Evolutionary conservation across 53 echinoderm and acorn worm genomes (phyloP), one percentile per base, ranked within the genome.

Genomic region (Mesocentrotus franciscanus): DNA sequence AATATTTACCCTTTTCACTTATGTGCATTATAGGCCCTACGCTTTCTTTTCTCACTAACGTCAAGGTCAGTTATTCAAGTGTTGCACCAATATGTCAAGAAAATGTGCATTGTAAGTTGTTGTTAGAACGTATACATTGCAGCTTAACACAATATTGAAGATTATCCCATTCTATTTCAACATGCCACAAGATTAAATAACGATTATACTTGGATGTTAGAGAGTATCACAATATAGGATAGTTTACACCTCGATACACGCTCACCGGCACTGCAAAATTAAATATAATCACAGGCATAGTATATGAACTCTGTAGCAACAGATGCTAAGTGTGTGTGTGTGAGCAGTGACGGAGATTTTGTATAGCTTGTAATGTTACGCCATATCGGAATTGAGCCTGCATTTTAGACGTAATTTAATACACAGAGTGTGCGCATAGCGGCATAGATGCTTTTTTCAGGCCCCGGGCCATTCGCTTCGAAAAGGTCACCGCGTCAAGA

Each of bases 401-500:
- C 61, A 58, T 91, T 61, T 91, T 56, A 91, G 91, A 61, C 16
- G 91, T 91, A 91, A 91, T 91, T 91, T 66, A 91, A 91, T 91
- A 91, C 91, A 36, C 66, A 64, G 91, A 66, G 91, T 91, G 91
- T 91, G 66, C 66, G 91, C 35, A 62, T 35, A 66, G 66, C 61
- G 91, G 91, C 24, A 22, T 72, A 58, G 83, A 78, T 93, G 94
- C 32, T 60, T 93, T 91, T 93, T 68, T 33, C 94, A 93, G 79
- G 94, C 94, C 94, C 60, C 83, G 35, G 68, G 94, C 81, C 56
- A 91, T 66, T 32, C 78, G 94, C 83, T 93, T 18, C 32, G 15
- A 22, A 93, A 93, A 93, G 94, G 94, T 93, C 94, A 93, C 61
- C 27, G 27, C 33, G 61, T 60, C 78, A 81, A 93, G 94, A 78